These are phyloP conservation scores for Laspeyria flexula DNA, from an alignment of 2,888 invertebrate genomes.

Conservation along the genomic window DNA sequence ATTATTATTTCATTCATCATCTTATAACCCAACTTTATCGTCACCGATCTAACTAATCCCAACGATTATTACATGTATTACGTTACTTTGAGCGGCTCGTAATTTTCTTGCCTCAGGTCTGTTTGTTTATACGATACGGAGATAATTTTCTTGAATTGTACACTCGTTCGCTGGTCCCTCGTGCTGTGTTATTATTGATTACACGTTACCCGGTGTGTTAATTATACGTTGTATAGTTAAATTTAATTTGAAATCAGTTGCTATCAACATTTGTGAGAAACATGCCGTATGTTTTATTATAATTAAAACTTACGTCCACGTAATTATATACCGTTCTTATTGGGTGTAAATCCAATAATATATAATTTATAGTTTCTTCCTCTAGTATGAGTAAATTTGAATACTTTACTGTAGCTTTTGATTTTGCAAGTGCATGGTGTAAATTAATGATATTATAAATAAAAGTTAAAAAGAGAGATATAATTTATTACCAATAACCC, in stretches of 20 bases:
- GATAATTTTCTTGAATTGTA: slow-evolving; percentile 69
- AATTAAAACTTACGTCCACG: slow-evolving; percentile 45
- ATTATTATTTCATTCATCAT: slow-evolving; percentile 82
- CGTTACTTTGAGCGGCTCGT: slow-evolving; percentile 75
- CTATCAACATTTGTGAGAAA: slow-evolving; percentile 53
- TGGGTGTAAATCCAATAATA: slow-evolving; percentile 46
- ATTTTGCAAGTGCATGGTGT: slow-evolving; percentile 45
- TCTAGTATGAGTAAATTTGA: not conserved
- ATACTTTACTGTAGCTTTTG: slow-evolving; percentile 5
- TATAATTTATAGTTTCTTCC: slow-evolving; percentile 34
- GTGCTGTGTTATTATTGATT: slow-evolving; percentile 78
- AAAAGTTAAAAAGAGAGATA: slow-evolving; percentile 64
- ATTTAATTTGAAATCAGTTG: slow-evolving; percentile 69
- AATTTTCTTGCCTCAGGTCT: slow-evolving; percentile 68
- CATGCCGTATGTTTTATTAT: slow-evolving; percentile 43
- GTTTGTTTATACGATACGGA: slow-evolving; percentile 76
- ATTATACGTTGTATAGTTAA: slow-evolving; percentile 73
- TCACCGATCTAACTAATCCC: slow-evolving; percentile 76
- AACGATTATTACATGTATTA: slow-evolving; percentile 81
- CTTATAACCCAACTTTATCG: slow-evolving; percentile 69
- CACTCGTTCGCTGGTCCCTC: slow-evolving; percentile 65
- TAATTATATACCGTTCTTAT: slow-evolving; percentile 43
- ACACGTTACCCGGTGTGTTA: slow-evolving; percentile 74
- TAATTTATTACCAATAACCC: slow-evolving; percentile 77
- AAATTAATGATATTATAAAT: slow-evolving; percentile 60